Evolutionary conservation across 2,797 vertebrate species (phyloP), one percentile per base, ranked within the genome.

Genomic region (Sebastes steindachneri): DNA sequence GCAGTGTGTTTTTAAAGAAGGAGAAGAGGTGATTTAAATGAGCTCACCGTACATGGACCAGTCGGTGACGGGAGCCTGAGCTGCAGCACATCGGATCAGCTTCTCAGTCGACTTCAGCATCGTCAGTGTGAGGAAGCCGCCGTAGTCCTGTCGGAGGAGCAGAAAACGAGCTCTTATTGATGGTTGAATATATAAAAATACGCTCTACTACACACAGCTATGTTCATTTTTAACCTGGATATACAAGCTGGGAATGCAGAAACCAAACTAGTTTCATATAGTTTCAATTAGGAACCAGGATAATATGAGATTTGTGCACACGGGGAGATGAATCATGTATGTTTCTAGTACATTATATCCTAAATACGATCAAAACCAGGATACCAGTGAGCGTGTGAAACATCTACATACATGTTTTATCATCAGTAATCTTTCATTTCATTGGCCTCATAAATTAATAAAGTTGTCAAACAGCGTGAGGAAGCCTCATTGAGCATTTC

Each of bases 31-130:
- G 14, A 19, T 12, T 7, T 65, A 4, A 19, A 17, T 25, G 4
- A 1, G 92, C 96, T 97, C 86, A 99, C 98, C 98, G 1, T 98
- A 99, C 66, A 98, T 89, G 77, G 92, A 96, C 97, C 98, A 97
- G 86, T 99, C 97, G 2, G 96, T 96, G 86, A 99, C 85, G 1
- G 98, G 98, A 59, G 98, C 95, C 92, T 96, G 94, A 71, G 96
- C 95, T 0, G 96, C 96, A 1, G 97, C 97, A 63, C 98, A 99
- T 89, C 96, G 95, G 93, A 99, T 97, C 88, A 97, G 92, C 48
- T 86, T 92, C 82, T 98, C 98, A 2, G 96, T 96, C 35, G 97
- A 96, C 93, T 97, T 98, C 84, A 99, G 94, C 86, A 99, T 96
- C 95, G 96, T 97, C 12, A 98, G 96, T 0, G 97, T 45, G 21